phyloP scores from a whole-genome alignment of 2,797 vertebrate genomes.

The Zenarchopterus dispar region DNA sequence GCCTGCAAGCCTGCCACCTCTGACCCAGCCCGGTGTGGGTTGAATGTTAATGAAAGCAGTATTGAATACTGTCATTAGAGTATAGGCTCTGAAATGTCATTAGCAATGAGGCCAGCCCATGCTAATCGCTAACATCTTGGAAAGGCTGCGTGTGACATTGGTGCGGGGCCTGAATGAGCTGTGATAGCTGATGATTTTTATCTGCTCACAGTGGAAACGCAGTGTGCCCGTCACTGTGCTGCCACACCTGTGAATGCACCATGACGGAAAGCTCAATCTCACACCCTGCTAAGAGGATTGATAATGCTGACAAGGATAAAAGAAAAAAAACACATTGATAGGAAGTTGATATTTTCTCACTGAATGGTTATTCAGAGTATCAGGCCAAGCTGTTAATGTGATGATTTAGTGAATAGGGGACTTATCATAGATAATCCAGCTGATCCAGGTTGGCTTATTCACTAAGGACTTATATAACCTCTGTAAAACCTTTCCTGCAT shows the following conservation, averaged over 20 bases:
- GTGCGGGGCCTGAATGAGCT: conserved; percentile 50
- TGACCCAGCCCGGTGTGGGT: conserved; percentile 49
- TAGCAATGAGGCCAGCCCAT: conserved; percentile 52
- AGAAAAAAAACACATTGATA: conserved; percentile 42
- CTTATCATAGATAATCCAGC: conserved; percentile 72
- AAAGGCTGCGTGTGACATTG: conserved; percentile 63
- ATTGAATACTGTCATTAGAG: conserved; percentile 54
- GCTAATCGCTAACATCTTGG: conserved; percentile 72
- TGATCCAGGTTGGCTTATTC: conserved; percentile 71
- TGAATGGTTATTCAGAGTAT: conserved; percentile 56
- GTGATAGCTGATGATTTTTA: conserved; percentile 61
- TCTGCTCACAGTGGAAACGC: conserved; percentile 40
- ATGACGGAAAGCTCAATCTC: conserved; percentile 61
- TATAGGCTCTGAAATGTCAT: conserved; percentile 65
- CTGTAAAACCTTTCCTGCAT: conserved; percentile 52
- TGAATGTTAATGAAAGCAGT: conserved; percentile 61
- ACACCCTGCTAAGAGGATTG: conserved; percentile 63
- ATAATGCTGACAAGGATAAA: conserved; percentile 61
- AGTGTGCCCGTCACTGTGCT: conserved; percentile 16
- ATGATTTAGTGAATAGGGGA: conserved; percentile 72
- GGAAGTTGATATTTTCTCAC: conserved; percentile 63
- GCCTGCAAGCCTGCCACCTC: conserved; percentile 58
- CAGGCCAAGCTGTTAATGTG: conserved; percentile 71
- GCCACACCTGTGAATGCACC: conserved; percentile 59
- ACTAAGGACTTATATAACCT: conserved; percentile 61